phyloP scores from a whole-genome alignment of 2,113 vertebrate genomes.

The Notiomystis cincta region DNA sequence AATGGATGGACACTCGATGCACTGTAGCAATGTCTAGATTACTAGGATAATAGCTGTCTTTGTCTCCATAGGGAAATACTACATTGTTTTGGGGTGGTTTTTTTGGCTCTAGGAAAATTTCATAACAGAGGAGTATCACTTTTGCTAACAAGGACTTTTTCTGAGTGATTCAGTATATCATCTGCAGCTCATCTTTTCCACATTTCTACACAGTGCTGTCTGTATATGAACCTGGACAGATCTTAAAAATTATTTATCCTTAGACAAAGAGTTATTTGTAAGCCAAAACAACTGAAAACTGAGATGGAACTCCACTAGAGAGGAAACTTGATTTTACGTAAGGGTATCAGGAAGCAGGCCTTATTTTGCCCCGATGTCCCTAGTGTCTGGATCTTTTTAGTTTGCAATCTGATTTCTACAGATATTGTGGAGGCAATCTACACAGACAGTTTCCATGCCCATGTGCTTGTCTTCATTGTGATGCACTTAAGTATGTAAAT shows the following conservation, averaged over 20 bases:
- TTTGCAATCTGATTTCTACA: neutral
- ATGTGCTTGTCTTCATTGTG: neutral
- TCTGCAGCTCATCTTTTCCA: neutral
- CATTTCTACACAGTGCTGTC: neutral
- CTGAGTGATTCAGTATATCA: fast-evolving
- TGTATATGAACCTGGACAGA: neutral
- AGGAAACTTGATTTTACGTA: neutral
- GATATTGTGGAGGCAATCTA: neutral
- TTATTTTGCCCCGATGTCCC: neutral
- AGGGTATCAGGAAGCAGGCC: neutral
- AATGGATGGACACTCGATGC: neutral
- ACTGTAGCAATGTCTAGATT: neutral
- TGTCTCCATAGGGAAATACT: neutral
- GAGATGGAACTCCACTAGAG: neutral
- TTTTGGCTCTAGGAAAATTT: neutral
- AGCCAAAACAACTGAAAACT: neutral
- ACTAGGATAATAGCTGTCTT: neutral
- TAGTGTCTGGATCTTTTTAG: neutral
- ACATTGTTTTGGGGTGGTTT: neutral
- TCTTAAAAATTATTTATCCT: neutral
- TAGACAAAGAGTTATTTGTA: neutral
- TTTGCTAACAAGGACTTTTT: neutral
- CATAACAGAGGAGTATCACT: neutral
- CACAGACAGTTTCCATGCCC: neutral
- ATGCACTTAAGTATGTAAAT: neutral